These are phyloP conservation scores for Rhynchotus rufescens DNA, from an alignment of 2,797 vertebrate species.

Conservation along the genomic window DNA sequence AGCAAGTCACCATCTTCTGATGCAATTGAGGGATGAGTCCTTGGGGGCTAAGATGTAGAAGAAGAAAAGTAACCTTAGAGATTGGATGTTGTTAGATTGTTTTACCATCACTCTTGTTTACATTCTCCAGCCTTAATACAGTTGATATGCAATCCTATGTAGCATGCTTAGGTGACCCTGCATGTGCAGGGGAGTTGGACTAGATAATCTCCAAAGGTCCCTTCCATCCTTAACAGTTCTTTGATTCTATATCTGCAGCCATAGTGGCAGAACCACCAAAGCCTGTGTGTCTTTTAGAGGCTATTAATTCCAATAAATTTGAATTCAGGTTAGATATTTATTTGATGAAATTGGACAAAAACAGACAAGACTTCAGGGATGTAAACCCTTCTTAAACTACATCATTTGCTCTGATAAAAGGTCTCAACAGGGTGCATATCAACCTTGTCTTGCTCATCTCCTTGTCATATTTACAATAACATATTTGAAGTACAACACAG, in stretches of 20 bases:
- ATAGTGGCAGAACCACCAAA: neutral
- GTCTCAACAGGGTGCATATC: neutral
- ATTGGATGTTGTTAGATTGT: neutral
- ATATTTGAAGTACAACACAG: neutral
- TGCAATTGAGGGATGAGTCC: neutral
- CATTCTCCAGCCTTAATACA: neutral
- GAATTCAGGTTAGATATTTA: neutral
- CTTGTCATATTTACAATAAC: neutral
- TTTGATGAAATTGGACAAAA: neutral
- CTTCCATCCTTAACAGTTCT: too few species aligned
- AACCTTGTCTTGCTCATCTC: neutral
- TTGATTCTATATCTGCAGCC: neutral
- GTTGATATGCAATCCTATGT: neutral
- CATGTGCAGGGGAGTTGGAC: too few species aligned
- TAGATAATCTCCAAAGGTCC: too few species aligned
- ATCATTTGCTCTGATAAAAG: neutral
- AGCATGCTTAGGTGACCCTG: too few species aligned
- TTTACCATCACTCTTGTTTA: neutral
- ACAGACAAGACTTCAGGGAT: neutral
- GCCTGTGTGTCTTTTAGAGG: neutral
- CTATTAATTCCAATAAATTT: neutral
- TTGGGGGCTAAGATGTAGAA: neutral
- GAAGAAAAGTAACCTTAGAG: neutral
- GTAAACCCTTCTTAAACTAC: neutral
- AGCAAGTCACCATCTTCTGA: neutral